These are phyloP conservation scores for Helogale parvula DNA, from an alignment of 2,113 vertebrate species.

Conservation along the genomic window DNA sequence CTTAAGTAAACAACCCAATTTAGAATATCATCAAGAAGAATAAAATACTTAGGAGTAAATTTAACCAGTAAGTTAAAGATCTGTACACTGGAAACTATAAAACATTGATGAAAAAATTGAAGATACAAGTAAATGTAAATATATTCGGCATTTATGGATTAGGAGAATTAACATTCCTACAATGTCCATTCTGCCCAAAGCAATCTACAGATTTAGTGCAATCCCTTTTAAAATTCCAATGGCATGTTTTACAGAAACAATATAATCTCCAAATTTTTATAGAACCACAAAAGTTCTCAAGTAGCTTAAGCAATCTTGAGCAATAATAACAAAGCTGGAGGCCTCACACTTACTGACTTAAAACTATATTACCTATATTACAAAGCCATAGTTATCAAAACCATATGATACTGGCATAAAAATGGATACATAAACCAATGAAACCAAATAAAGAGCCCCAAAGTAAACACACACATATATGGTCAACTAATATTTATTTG, in stretches of 20 bases:
- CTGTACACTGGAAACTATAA: background rate
- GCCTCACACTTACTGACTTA: background rate
- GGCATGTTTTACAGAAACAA: background rate
- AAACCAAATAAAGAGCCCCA: background rate
- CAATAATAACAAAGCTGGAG: background rate
- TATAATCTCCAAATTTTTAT: background rate
- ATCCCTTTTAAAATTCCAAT: background rate
- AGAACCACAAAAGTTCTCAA: background rate
- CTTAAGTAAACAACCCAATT: background rate
- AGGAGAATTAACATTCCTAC: background rate
- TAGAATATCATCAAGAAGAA: background rate
- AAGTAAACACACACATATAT: background rate
- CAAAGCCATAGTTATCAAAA: background rate
- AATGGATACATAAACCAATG: background rate
- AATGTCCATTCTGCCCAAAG: background rate
- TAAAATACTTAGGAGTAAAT: background rate
- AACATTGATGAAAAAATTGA: background rate
- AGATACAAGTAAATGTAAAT: background rate
- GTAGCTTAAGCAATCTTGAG: background rate
- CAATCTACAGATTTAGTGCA: background rate
- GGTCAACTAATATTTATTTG: background rate
- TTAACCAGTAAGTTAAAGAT: background rate
- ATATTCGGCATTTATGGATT: background rate
- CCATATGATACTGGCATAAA: background rate
- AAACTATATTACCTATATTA: background rate